Percentiles rank a stretch among this genome's conserved stretches.
Conservation (phyloP, 2,113 vertebrate species). For the Pao palembangensis region DNA sequence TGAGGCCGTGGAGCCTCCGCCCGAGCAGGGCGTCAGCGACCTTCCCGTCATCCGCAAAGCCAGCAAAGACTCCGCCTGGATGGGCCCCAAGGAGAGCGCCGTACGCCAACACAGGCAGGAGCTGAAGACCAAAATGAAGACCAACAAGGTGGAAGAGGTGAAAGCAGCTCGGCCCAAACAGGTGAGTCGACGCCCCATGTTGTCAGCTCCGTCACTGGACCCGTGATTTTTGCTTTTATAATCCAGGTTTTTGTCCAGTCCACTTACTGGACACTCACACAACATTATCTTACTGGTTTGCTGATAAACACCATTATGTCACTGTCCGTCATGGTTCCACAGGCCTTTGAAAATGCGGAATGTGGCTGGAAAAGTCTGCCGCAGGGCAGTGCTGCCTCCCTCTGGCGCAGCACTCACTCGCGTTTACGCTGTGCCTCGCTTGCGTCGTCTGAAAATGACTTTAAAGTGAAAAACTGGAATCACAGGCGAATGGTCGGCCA, state of each 20-base stretch:
- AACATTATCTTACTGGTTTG: too few species aligned
- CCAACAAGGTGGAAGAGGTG: constrained; percentile 73
- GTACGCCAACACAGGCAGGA: constrained; percentile 71
- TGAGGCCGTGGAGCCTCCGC: constrained; percentile 54
- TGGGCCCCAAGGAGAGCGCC: constrained; percentile 71
- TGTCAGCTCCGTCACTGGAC: too few species aligned
- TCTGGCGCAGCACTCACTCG: constrained; percentile 19
- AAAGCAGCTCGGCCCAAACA: constrained; percentile 65
- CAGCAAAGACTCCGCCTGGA: constrained; percentile 67
- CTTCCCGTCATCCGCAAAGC: constrained; percentile 56
- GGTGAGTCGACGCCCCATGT: constrained; percentile 38
- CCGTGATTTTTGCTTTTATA: too few species aligned
- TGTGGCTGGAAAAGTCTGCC: not conserved
- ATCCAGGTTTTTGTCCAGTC: too few species aligned
- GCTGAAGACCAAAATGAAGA: constrained; percentile 76
- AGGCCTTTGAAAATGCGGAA: too few species aligned
- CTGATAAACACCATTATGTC: too few species aligned
- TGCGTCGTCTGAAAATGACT: not conserved
- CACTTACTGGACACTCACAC: too few species aligned
- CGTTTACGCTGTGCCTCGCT: constrained; percentile 1
- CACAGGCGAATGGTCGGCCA: too few species aligned
- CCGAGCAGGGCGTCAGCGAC: constrained; percentile 60
- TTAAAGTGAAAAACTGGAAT: too few species aligned
- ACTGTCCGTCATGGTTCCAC: too few species aligned
- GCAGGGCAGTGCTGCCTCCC: constrained; percentile 30